Base-by-base conservation (phyloP, 2,888 invertebrate species). In the Lochmaea capreae region DNA sequence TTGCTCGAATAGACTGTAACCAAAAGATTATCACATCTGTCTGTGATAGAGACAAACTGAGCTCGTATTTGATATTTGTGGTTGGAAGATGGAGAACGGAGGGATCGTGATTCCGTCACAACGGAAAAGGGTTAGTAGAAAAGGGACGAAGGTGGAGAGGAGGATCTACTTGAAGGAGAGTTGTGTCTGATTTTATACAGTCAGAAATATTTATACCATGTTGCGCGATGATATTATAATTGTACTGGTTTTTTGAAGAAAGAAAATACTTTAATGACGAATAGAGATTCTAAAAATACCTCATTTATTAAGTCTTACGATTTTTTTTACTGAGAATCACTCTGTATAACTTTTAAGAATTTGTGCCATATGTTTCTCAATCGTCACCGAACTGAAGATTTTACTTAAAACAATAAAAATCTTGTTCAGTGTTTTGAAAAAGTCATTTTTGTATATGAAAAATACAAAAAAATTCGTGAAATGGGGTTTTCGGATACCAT, bases 21-120 rank as follows among this genome's bases (percentile, higher is more conserved):
- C 69, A 54, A 43, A 69, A 73, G 73, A 73, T 73, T 73, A 69
- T 69, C 73, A 70, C 73, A 73, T 73, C 73, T 73, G 73, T 69
- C 73, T 69, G 54, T 73, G 73, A 70, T 73, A 59, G 69, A 73
- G 73, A 73, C 73, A 65, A 69, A 73, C 73, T 73, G 57, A 73
- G 69, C 69, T 49, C 61, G 62, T 61, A 66, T 70, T 73, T 73
- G 73, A 73, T 73, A 73, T 73, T 65, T 73, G 73, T 66, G 73
- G 73, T 73, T 61, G 61, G 59, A 68, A 69, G 59, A 73, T 65
- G 18, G 69, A 68, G 49, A 52, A 12, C 61, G 39, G n/a, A 62
- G 67, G 39, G 67, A 62, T 69, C 66, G 66, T 66, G 70, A 70
- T 70, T 65, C 69, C 72, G 65, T 73, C 70, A 73, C 70, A 66